phyloP scores from a whole-genome alignment of 2,888 invertebrate genomes.

The Pteria penguin region DNA sequence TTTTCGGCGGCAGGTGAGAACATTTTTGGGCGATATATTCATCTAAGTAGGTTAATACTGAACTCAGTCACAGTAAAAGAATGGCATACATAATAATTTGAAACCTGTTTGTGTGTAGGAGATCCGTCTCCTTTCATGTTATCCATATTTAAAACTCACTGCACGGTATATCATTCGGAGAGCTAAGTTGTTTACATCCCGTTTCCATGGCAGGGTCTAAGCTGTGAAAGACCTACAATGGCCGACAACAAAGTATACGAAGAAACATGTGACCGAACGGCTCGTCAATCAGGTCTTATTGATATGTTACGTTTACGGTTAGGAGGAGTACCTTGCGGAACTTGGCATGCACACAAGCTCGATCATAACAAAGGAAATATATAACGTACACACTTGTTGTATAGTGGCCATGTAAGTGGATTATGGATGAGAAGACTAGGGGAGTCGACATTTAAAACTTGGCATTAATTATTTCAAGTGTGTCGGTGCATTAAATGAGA shows the following conservation, averaged over 20 bases:
- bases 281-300: background rate
- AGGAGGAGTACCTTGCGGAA: background rate
- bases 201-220: conserved; percentile 38
- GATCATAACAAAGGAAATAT: too few relatives aligned
- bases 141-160: too few relatives aligned
- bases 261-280: conserved; percentile 17
- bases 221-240: conserved; percentile 23
- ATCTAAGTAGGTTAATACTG: too few relatives aligned
- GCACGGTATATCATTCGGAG: too few relatives aligned
- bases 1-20: too few relatives aligned
- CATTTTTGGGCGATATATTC: too few relatives aligned
- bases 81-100: too few relatives aligned
- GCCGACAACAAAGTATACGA: conserved; percentile 9
- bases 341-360: background rate
- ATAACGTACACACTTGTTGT: too few relatives aligned
- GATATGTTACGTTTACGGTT: background rate
- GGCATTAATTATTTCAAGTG: background rate
- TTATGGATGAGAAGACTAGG: background rate
- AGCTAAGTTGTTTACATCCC: conserved; percentile 46
- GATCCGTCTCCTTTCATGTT: too few relatives aligned
- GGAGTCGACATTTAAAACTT: background rate
- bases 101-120: too few relatives aligned
- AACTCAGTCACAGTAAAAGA: too few relatives aligned
- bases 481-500: background rate
- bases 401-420: background rate